Percentiles rank a stretch among this genome's conserved stretches.
These are phyloP conservation scores for Petrocephalus schoutedeni DNA, from an alignment of 2,797 vertebrate genomes.

Conservation along the genomic window DNA sequence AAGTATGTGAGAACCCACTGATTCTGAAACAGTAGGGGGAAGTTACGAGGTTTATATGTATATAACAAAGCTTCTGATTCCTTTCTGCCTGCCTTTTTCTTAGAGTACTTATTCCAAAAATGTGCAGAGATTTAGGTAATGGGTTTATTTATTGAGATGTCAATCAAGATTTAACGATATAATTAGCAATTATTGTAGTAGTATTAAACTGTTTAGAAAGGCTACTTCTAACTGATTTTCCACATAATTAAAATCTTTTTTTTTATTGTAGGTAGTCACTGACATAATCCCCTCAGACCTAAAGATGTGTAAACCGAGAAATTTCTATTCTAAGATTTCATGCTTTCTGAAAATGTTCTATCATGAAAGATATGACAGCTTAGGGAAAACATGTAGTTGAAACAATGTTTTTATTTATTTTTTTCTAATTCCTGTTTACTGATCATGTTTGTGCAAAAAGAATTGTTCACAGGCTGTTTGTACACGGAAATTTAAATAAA, in stretches of 20 bases:
- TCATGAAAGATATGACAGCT: neutral
- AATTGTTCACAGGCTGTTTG: slow-evolving; percentile 57
- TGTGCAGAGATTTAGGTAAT: slow-evolving; percentile 34
- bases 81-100: neutral
- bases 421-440: slow-evolving; percentile 24
- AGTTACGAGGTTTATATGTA: neutral
- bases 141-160: slow-evolving; percentile 51
- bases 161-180: slow-evolving; percentile 51
- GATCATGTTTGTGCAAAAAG: slow-evolving; percentile 31
- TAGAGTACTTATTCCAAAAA: slow-evolving; percentile 13
- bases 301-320: neutral
- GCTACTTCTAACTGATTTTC: neutral
- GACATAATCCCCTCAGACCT: neutral
- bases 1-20: neutral
- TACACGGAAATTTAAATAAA: slow-evolving; percentile 58
- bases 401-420: slow-evolving; percentile 36
- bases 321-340: slow-evolving; percentile 9
- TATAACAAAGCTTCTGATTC: neutral
- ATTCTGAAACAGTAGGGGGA: neutral
- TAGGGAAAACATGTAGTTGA: neutral
- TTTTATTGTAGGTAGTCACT: neutral
- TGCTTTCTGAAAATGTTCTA: slow-evolving; percentile 11
- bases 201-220: slow-evolving; percentile 31
- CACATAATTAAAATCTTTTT: neutral
- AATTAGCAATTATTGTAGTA: slow-evolving; percentile 41